Evolutionary conservation across 1,140 invertebrate species (phyloP).

Genomic region (Formica exsecta): DNA sequence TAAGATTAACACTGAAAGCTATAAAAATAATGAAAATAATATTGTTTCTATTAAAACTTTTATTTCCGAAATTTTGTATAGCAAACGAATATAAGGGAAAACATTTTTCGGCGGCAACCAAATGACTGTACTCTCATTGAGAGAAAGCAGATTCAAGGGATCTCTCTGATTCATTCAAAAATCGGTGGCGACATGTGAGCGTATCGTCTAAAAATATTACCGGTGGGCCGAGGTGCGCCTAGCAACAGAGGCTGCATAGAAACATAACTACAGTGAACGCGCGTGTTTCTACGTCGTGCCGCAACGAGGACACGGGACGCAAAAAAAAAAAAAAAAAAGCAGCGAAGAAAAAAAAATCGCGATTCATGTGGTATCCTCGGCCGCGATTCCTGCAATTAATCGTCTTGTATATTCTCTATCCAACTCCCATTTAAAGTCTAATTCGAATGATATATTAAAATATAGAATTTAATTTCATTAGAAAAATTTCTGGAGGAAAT

Average conservation of each 20-base stretch:
- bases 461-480: not conserved
- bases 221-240: conserved; percentile 81
- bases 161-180: conserved; percentile 70
- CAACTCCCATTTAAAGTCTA: not conserved
- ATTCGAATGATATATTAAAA: conserved; percentile 9
- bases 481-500: not conserved
- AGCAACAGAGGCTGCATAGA: conserved; percentile 84
- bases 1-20: not conserved
- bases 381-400: conserved; percentile 20
- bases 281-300: conserved; percentile 75
- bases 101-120: not conserved
- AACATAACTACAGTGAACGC: conserved; percentile 80
- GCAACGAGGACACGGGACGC: conserved; percentile 80
- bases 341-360: conserved; percentile 18
- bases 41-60: not conserved
- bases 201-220: conserved; percentile 84
- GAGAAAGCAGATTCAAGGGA: conserved; percentile 20
- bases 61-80: not conserved
- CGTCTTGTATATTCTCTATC: not conserved
- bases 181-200: conserved; percentile 77
- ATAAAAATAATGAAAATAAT: not conserved
- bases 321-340: conserved; percentile 71
- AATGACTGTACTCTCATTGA: conserved; percentile 28
- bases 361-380: conserved; percentile 2
- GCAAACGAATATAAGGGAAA: not conserved